These are phyloP conservation scores for Cheilosia vulpina DNA, from an alignment of 2,888 invertebrate genomes.

Conservation along the genomic window DNA sequence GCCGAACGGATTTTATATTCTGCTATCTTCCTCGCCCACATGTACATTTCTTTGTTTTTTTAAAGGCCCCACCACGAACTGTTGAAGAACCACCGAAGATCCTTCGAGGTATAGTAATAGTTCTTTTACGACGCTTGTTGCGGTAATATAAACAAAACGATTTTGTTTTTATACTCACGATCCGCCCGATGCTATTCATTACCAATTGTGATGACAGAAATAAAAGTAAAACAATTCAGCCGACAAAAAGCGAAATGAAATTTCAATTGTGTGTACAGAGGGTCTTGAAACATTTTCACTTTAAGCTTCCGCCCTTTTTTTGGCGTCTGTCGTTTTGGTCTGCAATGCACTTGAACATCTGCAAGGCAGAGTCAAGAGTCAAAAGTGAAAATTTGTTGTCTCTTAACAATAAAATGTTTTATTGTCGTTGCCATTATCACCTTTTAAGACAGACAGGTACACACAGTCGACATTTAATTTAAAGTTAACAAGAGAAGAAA, in stretches of 20 bases:
- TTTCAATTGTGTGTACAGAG: slow-evolving; percentile 73
- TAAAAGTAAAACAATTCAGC: slow-evolving; percentile 1
- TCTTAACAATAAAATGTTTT: slow-evolving; percentile 69
- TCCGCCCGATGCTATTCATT: slow-evolving; percentile 27
- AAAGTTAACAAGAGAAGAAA: slow-evolving; percentile 34
- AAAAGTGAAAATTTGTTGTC: slow-evolving; percentile 68
- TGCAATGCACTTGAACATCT: slow-evolving; percentile 31
- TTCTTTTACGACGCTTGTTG: slow-evolving; percentile 31
- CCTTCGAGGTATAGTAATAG: slow-evolving; percentile 27
- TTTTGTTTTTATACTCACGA: slow-evolving; percentile 6
- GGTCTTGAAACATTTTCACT: slow-evolving; percentile 69
- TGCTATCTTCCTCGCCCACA: slow-evolving; percentile 33
- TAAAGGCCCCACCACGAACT: slow-evolving; percentile 15
- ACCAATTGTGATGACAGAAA: slow-evolving; percentile 60
- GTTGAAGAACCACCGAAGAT: slow-evolving; percentile 30
- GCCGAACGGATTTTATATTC: slow-evolving; percentile 30
- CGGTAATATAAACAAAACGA: slow-evolving; percentile 50
- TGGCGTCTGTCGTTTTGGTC: slow-evolving; percentile 1
- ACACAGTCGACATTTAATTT: slow-evolving; percentile 16
- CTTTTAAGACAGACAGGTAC: slow-evolving; percentile 21
- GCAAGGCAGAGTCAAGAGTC: slow-evolving; percentile 63
- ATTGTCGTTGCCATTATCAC: slow-evolving; percentile 65
- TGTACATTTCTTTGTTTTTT: slow-evolving; percentile 6
- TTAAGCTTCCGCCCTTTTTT: slow-evolving; percentile 18
- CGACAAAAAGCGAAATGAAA: slow-evolving; percentile 43